Percentiles rank a stretch among this genome's conserved stretches.
Conservation (phyloP, 2,113 vertebrate species). For the Carettochelys insculpta region DNA sequence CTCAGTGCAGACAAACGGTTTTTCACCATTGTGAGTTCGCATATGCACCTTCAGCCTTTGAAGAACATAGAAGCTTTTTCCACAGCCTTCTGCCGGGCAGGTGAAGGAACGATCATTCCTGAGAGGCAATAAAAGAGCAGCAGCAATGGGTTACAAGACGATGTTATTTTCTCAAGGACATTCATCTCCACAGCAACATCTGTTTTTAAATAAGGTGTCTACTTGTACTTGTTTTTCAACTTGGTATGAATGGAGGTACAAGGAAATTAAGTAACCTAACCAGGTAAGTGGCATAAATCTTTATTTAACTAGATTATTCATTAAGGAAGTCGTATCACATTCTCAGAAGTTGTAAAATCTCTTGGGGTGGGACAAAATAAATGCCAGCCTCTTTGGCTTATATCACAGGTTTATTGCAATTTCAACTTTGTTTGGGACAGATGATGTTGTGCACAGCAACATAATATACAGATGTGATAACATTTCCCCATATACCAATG, state of each 20-base stretch:
- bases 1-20: slow-evolving; percentile 94
- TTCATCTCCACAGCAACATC: not conserved
- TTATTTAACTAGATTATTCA: not conserved
- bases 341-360: not conserved
- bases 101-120: slow-evolving; percentile 96
- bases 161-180: not conserved
- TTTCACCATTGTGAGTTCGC: slow-evolving; percentile 98
- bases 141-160: not conserved
- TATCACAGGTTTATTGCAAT: not conserved
- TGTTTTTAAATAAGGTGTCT: not conserved
- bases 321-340: not conserved
- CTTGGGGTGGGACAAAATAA: not conserved
- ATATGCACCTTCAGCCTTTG: slow-evolving; percentile 98
- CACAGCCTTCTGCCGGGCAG: slow-evolving; percentile 94
- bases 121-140: slow-evolving; percentile 24
- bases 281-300: not conserved
- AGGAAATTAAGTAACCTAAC: not conserved
- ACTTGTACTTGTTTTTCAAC: not conserved
- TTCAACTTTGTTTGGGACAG: not conserved
- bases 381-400: not conserved
- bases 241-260: not conserved
- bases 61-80: slow-evolving; percentile 97
- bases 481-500: not conserved
- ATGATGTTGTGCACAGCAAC: not conserved
- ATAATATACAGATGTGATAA: not conserved